phyloP scores from a whole-genome alignment of 1,140 invertebrate genomes.

The Papilio xuthus region DNA sequence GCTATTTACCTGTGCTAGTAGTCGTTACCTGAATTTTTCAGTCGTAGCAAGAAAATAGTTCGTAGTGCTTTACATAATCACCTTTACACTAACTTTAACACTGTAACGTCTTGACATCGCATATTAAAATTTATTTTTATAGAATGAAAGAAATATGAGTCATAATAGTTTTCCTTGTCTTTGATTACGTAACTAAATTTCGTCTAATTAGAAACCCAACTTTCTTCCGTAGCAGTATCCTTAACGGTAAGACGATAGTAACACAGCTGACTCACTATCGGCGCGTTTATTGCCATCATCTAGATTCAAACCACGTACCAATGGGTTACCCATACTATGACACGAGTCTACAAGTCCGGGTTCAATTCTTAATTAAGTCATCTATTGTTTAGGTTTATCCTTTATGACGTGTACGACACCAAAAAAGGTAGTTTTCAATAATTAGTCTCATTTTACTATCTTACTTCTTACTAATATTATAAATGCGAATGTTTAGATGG shows the following conservation, averaged over 20 bases:
- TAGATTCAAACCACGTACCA: slow-evolving; percentile 7
- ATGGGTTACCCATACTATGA: slow-evolving; percentile 11
- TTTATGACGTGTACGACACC: not conserved
- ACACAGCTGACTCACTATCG: slow-evolving; percentile 24
- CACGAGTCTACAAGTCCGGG: slow-evolving; percentile 12
- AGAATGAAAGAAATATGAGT: not conserved
- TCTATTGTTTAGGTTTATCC: not conserved
- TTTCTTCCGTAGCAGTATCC: slow-evolving; percentile 12
- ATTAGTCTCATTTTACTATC: too few species aligned
- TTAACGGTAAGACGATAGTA: slow-evolving; percentile 7
- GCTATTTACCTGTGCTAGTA: too few species aligned
- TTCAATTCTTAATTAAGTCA: slow-evolving; percentile 19
- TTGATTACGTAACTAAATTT: slow-evolving; percentile 13
- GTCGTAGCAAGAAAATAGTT: too few species aligned
- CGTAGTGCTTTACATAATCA: too few species aligned
- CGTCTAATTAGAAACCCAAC: not conserved
- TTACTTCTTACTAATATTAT: too few species aligned
- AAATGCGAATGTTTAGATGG: too few species aligned
- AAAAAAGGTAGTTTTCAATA: not conserved
- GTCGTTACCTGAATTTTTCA: too few species aligned
- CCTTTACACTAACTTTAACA: too few species aligned
- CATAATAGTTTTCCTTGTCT: not conserved
- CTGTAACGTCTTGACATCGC: not conserved
- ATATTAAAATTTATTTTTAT: not conserved
- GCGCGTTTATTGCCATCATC: slow-evolving; percentile 5